These are phyloP conservation scores for Pocillopora grandis DNA, from an alignment of 92 coral and sea anemone genomes.

Conservation along the genomic window DNA sequence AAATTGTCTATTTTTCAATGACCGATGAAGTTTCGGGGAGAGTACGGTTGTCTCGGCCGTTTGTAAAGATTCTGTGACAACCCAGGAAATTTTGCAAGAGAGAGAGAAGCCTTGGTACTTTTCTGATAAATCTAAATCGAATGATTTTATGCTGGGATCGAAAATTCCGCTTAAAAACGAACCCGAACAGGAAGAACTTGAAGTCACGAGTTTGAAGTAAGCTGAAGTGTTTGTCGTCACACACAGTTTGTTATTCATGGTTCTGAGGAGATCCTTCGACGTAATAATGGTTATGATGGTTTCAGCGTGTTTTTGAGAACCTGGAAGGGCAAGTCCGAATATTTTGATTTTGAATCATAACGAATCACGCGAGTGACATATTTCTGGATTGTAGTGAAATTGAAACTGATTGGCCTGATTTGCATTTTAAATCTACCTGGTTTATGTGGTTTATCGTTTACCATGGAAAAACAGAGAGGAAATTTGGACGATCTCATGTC, in stretches of 20 bases:
- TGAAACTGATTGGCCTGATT: background rate
- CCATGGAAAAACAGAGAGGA: conserved; percentile 40
- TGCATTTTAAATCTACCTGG: background rate
- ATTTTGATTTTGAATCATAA: background rate
- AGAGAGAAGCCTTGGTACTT: background rate
- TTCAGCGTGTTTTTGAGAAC: background rate
- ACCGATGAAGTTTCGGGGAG: background rate
- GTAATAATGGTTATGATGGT: background rate
- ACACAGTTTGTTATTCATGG: background rate
- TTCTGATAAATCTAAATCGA: background rate
- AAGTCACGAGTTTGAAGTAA: background rate
- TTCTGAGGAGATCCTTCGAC: background rate
- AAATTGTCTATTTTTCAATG: background rate
- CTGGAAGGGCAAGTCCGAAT: background rate
- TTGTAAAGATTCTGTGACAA: background rate
- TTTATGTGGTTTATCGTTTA: background rate
- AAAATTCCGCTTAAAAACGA: background rate
- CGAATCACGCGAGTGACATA: background rate
- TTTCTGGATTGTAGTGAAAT: background rate
- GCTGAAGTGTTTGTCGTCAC: background rate
- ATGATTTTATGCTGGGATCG: background rate
- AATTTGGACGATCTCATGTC: conserved; percentile 62
- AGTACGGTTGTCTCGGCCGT: background rate
- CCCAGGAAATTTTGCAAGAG: background rate
- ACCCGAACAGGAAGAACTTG: background rate